phyloP scores from a whole-genome alignment of 2,113 vertebrate genomes.

The Maccullochella peelii region DNA sequence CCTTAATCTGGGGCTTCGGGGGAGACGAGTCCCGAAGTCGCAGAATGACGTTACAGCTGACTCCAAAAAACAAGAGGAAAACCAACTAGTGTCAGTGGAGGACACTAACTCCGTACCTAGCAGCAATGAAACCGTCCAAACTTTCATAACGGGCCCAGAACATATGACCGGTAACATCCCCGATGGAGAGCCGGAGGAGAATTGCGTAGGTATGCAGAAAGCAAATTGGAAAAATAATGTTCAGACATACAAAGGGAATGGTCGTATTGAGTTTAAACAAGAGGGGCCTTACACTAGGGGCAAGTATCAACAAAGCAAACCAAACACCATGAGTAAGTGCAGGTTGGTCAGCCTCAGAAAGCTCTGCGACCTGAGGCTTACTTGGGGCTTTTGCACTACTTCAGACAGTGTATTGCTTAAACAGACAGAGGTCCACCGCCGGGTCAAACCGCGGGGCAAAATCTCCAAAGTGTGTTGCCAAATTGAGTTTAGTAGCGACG shows the following conservation, averaged over 20 bases:
- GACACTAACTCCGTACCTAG: accelerated
- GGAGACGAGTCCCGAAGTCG: neutral
- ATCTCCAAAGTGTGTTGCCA: neutral
- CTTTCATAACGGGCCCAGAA: neutral
- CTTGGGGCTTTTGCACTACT: neutral
- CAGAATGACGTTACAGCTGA: neutral
- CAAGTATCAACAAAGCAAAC: slow-evolving; percentile 11
- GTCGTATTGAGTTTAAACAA: neutral
- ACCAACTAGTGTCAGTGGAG: neutral
- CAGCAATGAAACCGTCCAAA: neutral
- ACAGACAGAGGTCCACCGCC: neutral
- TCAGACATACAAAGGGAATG: neutral
- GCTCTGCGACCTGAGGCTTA: neutral
- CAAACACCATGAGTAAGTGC: neutral
- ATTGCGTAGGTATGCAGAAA: neutral
- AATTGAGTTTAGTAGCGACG: too few species aligned
- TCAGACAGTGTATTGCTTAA: neutral
- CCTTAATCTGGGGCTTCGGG: slow-evolving; percentile 16
- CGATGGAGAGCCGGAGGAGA: neutral
- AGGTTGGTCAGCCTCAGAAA: neutral
- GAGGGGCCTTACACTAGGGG: slow-evolving; percentile 16
- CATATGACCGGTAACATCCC: neutral
- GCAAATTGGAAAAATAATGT: neutral
- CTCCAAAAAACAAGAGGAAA: neutral
- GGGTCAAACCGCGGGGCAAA: neutral